Base-by-base conservation (phyloP, 2,888 invertebrate genomes). In the Lochmaea capreae region DNA sequence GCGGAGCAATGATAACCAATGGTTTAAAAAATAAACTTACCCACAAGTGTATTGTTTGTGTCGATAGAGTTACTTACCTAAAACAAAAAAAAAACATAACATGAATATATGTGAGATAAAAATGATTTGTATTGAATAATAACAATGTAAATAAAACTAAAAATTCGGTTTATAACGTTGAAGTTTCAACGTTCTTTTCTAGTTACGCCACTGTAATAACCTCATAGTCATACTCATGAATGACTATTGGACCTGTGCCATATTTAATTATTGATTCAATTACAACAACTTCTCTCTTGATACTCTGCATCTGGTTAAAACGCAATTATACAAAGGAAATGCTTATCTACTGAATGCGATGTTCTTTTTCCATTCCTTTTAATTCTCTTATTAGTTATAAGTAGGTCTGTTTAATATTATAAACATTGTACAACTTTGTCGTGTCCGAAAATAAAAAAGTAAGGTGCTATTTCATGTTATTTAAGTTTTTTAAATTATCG, bases 241-340 rank as follows among this genome's bases (percentile, higher is more conserved):
- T 76, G 73, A 65, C 66, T 66, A 74, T 76, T 76, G 76, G 76
- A 76, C 65, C 65, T 52, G 61, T 72, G 74, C 76, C 76, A 76
- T 66, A 72, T 71, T 72, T 62, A 75, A 73, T 77, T 77, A 75
- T 76, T 77, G 73, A 77, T 77, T 76, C 75, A 77, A 77, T 77
- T 77, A 77, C 70, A 26, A 52, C 57, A 58, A 71, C 69, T 58
- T 70, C 72, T 73, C 72, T 74, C 54, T 65, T 71, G 74, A 71
- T 67, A 71, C 52, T 71, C 67, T 74, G 74, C 77, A 77, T 77
- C 77, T 77, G 77, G 75, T 72, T 75, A 63, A 72, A 70, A 73
- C 65, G 72, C 72, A 76, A 77, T 77, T 77, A 77, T 66, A 67
- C 65, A 62, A 54, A 74, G 74, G 74, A 76, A 74, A 73, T 67